Evolutionary conservation across 2,797 vertebrate genomes (phyloP).

Genomic region (Leuciscus waleckii): DNA sequence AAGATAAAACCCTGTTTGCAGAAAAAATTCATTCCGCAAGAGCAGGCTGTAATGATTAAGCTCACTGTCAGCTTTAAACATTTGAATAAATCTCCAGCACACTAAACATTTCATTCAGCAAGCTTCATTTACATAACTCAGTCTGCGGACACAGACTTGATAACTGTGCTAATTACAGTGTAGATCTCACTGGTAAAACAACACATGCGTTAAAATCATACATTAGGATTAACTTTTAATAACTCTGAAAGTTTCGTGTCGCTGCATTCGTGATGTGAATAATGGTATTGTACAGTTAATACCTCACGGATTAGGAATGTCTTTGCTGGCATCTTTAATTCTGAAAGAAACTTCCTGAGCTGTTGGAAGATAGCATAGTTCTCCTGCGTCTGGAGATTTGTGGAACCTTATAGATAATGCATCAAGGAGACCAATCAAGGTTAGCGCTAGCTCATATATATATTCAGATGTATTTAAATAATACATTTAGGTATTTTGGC

Average conservation of each 20-base stretch:
- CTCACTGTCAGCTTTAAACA: constrained; percentile 58
- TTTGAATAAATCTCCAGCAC: constrained; percentile 59
- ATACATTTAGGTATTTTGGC: constrained; percentile 13
- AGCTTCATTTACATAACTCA: constrained; percentile 23
- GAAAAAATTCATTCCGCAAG: constrained; percentile 54
- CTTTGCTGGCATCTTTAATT: constrained; percentile 22
- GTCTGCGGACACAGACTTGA: constrained; percentile 7
- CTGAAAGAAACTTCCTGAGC: constrained; percentile 50
- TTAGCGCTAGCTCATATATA: constrained; percentile 44
- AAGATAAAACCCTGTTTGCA: constrained; percentile 66
- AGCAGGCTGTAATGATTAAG: constrained; percentile 64
- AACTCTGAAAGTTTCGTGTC: constrained; percentile 27
- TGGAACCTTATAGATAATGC: constrained; percentile 78
- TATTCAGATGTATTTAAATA: constrained; percentile 53
- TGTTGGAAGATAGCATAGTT: constrained; percentile 53
- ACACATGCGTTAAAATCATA: constrained; percentile 8
- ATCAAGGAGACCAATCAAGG: constrained; percentile 74
- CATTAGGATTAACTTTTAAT: constrained; percentile 42
- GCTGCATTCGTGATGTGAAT: constrained; percentile 23
- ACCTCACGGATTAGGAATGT: constrained; percentile 33
- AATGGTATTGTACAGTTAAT: constrained; percentile 24
- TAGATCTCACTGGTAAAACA: constrained; percentile 12
- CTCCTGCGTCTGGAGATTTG: constrained; percentile 53
- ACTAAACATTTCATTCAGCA: constrained; percentile 58
- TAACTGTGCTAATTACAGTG: constrained; percentile 18